phyloP scores from a whole-genome alignment of 2,797 vertebrate genomes.

The Parotocinclus haroldoi region DNA sequence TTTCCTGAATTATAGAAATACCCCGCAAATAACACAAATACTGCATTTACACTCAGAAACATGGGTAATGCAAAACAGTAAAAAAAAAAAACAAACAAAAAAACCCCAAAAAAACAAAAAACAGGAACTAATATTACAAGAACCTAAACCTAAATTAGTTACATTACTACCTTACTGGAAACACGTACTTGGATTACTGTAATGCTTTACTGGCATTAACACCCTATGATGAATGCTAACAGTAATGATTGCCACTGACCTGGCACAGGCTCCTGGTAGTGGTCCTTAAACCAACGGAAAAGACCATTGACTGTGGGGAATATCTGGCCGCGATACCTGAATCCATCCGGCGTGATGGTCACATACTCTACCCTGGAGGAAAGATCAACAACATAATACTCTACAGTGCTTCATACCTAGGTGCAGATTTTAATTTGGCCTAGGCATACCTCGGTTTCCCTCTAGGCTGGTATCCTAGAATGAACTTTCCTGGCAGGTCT shows the following conservation, averaged over 20 bases:
- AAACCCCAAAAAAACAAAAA: no score
- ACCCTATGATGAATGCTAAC: not conserved
- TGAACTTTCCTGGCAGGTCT: constrained; percentile 96
- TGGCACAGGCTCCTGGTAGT: constrained; percentile 97
- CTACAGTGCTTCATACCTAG: no score
- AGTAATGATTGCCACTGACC: constrained; percentile 63
- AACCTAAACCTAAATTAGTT: no score
- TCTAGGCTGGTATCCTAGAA: constrained; percentile 97
- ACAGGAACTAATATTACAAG: no score
- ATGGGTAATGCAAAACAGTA: no score
- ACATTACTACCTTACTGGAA: no score
- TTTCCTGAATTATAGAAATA: no score
- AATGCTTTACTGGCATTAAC: no score
- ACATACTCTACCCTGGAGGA: constrained; percentile 87
- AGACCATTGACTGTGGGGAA: constrained; percentile 94
- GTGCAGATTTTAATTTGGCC: not conserved
- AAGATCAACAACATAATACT: not conserved
- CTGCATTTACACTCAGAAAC: no score
- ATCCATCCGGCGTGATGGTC: constrained; percentile 95
- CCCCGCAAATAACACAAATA: no score
- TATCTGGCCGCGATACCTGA: constrained; percentile 93
- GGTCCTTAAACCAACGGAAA: constrained; percentile 99
- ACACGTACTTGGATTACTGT: no score
- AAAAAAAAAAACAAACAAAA: no score
- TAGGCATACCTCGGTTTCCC: constrained; percentile 86